Evolutionary conservation across 2,113 vertebrate species (phyloP), one percentile per base, ranked within the genome.

Genomic region (Megalops atlanticus): DNA sequence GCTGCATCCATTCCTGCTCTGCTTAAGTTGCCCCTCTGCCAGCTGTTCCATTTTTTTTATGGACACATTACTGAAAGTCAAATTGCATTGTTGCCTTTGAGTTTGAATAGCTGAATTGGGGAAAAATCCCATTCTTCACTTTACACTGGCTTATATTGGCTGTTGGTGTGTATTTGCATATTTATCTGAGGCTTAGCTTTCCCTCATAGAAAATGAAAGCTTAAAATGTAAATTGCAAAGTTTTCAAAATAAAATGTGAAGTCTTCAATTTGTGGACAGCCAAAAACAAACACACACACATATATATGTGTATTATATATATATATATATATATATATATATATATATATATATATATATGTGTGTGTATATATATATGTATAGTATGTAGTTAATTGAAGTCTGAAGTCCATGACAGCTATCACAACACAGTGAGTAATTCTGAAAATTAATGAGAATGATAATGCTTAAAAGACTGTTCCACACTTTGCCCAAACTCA

Each of bases 361-460:
- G n/a, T n/a, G n/a, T n/a, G n/a, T n/a, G n/a, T n/a, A n/a, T n/a
- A 52, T 72, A 77, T 31, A 74, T 88, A 86, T 86, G 88, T 84
- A 94, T 94, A 94, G 95, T 96, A 93, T 96, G 95, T 96, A 96
- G 95, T 95, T 96, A 97, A 98, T 97, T 98, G 96, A 96, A 98
- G 96, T 97, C 96, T 97, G 95, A 96, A 94, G 95, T 95, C 97
- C 97, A 97, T 98, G 97, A 98, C 97, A 96, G 97, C 96, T 96
- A 97, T 97, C 96, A 97, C 94, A 95, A 95, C 95, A 96, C 96
- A 96, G 95, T 95, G 94, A 95, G 95, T 97, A 97, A 96, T 98
- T 98, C 95, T 95, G 96, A 95, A 98, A 97, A 97, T 98, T 98
- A 98, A 98, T 98, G 97, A 98, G 96, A 97, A 98, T 96, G 97